Conservation (phyloP, 2,797 vertebrate species). For the Thripadectes ignobilis region DNA sequence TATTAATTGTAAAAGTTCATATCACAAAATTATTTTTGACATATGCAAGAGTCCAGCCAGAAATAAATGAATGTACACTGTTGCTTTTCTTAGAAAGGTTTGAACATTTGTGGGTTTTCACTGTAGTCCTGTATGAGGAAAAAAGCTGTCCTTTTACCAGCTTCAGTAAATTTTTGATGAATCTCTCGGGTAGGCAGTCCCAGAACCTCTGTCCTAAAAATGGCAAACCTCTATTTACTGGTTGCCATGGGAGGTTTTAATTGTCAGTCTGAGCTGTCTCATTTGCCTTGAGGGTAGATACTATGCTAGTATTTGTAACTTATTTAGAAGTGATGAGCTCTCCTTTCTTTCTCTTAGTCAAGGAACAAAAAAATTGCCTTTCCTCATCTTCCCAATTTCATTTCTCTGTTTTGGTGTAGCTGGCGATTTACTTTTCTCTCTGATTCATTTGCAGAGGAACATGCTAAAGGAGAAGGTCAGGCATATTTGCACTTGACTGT, state of each 20-base stretch:
- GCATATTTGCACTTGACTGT: background rate
- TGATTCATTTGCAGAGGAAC: background rate
- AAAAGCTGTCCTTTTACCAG: background rate
- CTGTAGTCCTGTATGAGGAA: background rate
- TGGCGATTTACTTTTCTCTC: background rate
- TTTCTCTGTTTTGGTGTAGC: background rate
- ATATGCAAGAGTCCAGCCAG: background rate
- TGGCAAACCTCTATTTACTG: background rate
- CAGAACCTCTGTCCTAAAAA: constrained; percentile 20
- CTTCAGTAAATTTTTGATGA: constrained; percentile 2
- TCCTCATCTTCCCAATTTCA: background rate
- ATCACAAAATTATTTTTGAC: background rate
- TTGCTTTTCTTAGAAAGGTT: background rate
- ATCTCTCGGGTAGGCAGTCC: background rate
- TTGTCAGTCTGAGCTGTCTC: background rate
- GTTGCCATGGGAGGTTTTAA: background rate
- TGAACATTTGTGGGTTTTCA: background rate
- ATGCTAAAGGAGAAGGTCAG: background rate
- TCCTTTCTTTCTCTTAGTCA: background rate
- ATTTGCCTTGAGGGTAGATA: constrained; percentile 2
- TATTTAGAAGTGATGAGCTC: background rate
- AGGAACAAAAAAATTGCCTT: background rate
- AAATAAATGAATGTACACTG: accelerated
- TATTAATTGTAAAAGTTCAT: background rate
- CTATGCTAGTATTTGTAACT: background rate